Evolutionary conservation across 2,113 vertebrate genomes (phyloP).

Genomic region (Rhipidura dahli): DNA sequence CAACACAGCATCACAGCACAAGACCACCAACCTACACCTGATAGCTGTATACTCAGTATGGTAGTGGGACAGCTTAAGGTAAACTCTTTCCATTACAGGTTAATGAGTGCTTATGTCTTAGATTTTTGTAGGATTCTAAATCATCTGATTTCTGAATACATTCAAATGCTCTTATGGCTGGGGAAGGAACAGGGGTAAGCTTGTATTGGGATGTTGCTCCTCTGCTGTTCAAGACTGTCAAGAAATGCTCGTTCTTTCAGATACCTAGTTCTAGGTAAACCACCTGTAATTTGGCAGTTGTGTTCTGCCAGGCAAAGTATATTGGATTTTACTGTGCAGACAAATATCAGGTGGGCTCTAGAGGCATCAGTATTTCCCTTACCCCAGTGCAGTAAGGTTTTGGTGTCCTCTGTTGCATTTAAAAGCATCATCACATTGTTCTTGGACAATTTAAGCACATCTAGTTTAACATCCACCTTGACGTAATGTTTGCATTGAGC

Average conservation of each 20-base stretch:
- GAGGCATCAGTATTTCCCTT: background rate
- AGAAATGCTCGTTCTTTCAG: background rate
- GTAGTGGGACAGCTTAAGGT: constrained; percentile 99
- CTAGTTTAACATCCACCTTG: background rate
- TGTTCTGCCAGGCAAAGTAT: background rate
- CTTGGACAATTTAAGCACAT: background rate
- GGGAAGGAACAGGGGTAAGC: background rate
- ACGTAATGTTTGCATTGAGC: background rate
- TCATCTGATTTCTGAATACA: background rate
- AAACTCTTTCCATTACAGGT: constrained; percentile 48
- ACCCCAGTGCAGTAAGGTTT: background rate
- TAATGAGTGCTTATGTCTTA: background rate
- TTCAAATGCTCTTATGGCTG: background rate
- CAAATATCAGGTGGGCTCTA: background rate
- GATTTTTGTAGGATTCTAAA: background rate
- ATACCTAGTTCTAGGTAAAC: background rate
- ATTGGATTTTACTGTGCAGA: background rate
- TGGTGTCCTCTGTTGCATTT: background rate
- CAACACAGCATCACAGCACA: constrained; percentile 97
- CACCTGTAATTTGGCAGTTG: background rate
- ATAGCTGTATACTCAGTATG: constrained; percentile 98
- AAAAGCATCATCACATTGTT: background rate
- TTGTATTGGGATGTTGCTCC: background rate
- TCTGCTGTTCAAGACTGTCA: background rate
- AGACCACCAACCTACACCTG: constrained; percentile 98